A percentile compares a stretch with the other conserved stretches of the same genome.
These are phyloP conservation scores for Microctonus brassicae DNA, from an alignment of 2,888 invertebrate species.

Conservation along the genomic window DNA sequence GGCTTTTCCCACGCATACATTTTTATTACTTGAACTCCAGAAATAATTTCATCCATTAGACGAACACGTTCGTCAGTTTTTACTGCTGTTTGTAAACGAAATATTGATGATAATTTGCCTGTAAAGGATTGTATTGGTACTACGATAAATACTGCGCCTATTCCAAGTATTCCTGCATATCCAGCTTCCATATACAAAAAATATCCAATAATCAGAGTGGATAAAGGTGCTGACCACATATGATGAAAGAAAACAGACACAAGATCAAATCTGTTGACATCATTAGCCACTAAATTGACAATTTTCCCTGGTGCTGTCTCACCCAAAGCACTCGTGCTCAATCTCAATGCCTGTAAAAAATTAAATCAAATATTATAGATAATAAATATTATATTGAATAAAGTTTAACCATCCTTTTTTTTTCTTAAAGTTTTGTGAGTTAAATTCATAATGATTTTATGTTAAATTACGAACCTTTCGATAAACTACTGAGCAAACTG, in stretches of 20 bases:
- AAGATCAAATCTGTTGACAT: slow-evolving; percentile 93
- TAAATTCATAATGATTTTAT: slow-evolving; percentile 33
- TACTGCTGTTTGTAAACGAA: slow-evolving; percentile 73
- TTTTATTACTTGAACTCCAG: slow-evolving; percentile 82
- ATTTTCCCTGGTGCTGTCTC: slow-evolving; percentile 78
- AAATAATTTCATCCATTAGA: slow-evolving; percentile 83
- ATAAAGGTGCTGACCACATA: slow-evolving; percentile 89
- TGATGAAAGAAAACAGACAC: slow-evolving; percentile 90
- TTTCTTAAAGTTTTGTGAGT: no score
- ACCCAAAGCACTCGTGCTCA: slow-evolving; percentile 80
- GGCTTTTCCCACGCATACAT: slow-evolving; percentile 86
- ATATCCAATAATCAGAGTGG: slow-evolving; percentile 79
- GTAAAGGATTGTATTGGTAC: slow-evolving; percentile 84
- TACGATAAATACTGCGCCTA: slow-evolving; percentile 84
- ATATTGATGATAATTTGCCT: slow-evolving; percentile 66
- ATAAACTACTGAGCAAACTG: slow-evolving; percentile 86
- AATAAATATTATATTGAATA: background rate
- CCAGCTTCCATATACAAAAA: slow-evolving; percentile 84
- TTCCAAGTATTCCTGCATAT: slow-evolving; percentile 84
- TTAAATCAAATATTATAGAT: background rate
- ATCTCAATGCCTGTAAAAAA: slow-evolving; percentile 71
- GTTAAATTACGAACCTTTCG: slow-evolving; percentile 78
- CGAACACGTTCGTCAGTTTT: slow-evolving; percentile 81
- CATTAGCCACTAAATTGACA: slow-evolving; percentile 80
- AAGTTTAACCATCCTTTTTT: no score